A percentile compares a stretch with the other conserved stretches of the same genome.
Conservation (phyloP, 37 sponge, comb jelly and placozoan genomes). For the Cliona cf. orientalis region DNA sequence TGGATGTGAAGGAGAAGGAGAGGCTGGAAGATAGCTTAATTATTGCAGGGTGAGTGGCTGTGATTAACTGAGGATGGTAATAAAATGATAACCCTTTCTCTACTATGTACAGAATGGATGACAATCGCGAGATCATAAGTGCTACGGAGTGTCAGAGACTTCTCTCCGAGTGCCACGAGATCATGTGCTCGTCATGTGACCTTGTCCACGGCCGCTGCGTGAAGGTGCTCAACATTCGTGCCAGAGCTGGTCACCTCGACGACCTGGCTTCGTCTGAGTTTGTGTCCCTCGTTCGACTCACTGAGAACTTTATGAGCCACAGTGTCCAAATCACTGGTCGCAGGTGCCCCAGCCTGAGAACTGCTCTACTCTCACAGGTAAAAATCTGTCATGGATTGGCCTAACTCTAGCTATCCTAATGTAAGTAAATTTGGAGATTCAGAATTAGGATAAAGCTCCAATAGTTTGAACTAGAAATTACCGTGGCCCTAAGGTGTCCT, state of each 20-base stretch:
- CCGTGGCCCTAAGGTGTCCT: no score
- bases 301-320: constrained; percentile 75
- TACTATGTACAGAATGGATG: background rate
- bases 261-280: constrained; percentile 77
- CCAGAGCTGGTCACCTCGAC: constrained; percentile 85
- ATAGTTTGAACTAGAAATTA: no score
- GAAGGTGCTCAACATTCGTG: constrained; percentile 78
- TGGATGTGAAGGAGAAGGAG: constrained; percentile 22
- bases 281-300: constrained; percentile 55
- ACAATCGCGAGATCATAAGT: background rate
- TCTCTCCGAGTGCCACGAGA: constrained; percentile 57
- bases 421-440: background rate
- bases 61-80: background rate
- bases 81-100: background rate
- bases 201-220: constrained; percentile 86
- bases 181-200: constrained; percentile 74
- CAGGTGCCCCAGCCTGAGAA: constrained; percentile 74
- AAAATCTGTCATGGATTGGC: background rate
- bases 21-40: constrained; percentile 6
- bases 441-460: background rate
- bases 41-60: background rate
- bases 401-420: background rate
- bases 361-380: constrained; percentile 82
- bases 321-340: constrained; percentile 66
- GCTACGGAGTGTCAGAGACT: constrained; percentile 33